Evolutionary conservation across 2,888 invertebrate genomes (phyloP), one percentile per base, ranked within the genome.

Genomic region (Eulithis prunata): DNA sequence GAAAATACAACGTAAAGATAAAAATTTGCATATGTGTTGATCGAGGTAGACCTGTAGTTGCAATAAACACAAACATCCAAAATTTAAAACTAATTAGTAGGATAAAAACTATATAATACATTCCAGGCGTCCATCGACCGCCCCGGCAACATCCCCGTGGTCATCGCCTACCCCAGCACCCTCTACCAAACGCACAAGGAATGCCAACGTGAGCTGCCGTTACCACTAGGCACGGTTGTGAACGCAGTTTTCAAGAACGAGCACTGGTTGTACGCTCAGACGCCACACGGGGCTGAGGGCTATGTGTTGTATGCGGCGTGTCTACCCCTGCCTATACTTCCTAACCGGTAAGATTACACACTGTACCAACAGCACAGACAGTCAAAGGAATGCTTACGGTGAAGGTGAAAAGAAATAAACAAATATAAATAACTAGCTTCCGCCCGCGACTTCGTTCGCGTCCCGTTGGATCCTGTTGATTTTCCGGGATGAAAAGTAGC

Each of bases 171-270:
- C 75, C 95, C 96, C 1, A 96, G 95, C 74, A 95, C 95, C 0
- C 88, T 96, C 12, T 96, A 96, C 84, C 96, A 96, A 84, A 97
- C 96, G 0, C 94, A 95, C 66, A 93, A 94, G 55, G 95, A 95
- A n/a, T 94, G 94, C 46, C 95, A 95, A 75, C 93, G 94, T 10
- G 96, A 96, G 85, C 91, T 96, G 57, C 93, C 95, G 0, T 86
- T 97, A 57, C 96, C 97, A 0, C 88, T 97, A 67, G 97, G 97
- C 4, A 97, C 97, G 86, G 97, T 97, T 4, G 97, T 97, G 11
- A 97, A 97, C 83, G 97, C 97, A 0, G 96, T 97, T 36, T 97
- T 97, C 85, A 97, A 97, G 85, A 97, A 96, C 79, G 95, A 97
- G 76, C 95, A 95, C 77, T 97, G 97, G 97, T 87, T 97, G 46